A percentile compares a stretch with the other conserved stretches of the same genome.
These are phyloP conservation scores for Lasioglossum figueresi DNA, from an alignment of 2,888 invertebrate species.

Conservation along the genomic window DNA sequence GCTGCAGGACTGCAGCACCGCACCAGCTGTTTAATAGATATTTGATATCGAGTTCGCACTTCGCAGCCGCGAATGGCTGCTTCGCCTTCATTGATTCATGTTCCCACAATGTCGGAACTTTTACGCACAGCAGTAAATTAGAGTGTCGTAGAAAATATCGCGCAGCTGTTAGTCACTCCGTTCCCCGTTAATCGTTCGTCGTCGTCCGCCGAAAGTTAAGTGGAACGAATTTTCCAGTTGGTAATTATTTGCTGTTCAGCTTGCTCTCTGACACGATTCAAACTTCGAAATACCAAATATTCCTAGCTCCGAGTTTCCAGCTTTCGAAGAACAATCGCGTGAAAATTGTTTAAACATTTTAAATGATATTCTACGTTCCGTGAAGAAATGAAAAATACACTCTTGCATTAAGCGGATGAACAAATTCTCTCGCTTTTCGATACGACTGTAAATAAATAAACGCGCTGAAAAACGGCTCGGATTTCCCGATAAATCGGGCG, in stretches of 20 bases:
- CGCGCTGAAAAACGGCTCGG: not conserved
- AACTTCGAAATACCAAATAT: not conserved
- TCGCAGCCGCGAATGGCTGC: not conserved
- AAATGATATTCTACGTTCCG: not conserved
- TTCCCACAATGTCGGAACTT: not conserved
- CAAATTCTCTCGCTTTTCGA: not conserved
- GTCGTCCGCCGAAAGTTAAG: not conserved
- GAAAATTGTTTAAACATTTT: not conserved
- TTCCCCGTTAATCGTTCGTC: not conserved
- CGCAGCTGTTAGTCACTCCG: not conserved
- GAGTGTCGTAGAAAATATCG: not conserved
- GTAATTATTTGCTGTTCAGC: not conserved
- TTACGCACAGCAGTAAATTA: conserved; percentile 1
- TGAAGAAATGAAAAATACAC: not conserved
- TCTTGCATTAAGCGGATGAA: too few species aligned
- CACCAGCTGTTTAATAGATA: conserved; percentile 3
- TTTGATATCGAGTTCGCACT: not conserved
- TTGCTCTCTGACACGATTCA: not conserved
- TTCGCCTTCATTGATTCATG: not conserved
- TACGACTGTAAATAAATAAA: not conserved
- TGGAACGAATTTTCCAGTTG: not conserved
- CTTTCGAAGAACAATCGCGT: not conserved
- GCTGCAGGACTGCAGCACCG: not conserved
- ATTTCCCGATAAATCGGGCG: not conserved
- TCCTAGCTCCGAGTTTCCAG: not conserved